Base-by-base conservation (phyloP, 2,113 vertebrate genomes). In the Rattus rattus region DNA sequence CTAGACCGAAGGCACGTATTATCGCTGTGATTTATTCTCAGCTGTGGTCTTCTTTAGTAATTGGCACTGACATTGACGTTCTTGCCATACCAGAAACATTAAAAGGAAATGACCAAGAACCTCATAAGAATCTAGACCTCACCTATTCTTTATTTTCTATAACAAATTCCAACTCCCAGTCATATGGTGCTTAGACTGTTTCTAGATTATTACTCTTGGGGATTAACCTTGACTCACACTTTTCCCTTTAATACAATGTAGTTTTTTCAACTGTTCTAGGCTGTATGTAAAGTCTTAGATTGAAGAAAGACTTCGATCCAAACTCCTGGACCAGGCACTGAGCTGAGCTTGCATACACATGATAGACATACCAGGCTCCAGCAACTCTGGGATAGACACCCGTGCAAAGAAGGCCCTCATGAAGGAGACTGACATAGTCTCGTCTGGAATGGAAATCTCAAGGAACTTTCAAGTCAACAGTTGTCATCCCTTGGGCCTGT, bases 391-490 rank as follows among this genome's bases (percentile, higher is more conserved):
- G 26, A 20, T 7, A 12, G 1, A 77, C 14, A 12, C 36, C 4
- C n/a, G 12, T 39, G 43, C 1, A 7, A 52, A 36, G 26, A 85
- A 0, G 5, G 43, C 1, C 7, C 22, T 93, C 3, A 0, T 17
- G 3, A 65, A 47, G 26, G n/a, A 70, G 22, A 9, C 28, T 30
- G 5, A 26, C 28, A 9, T 26, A 7, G 28, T 28, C 30, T 30
- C 2, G 65, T 20, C 65, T 69, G 9, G 7, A 7, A 1, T 28
- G 2, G 20, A 2, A 13, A 7, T 70, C 39, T 0, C 1, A 36
- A 61, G 56, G 56, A 75, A 72, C 1, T 59, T 67, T 39, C 73
- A 73, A 36, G 30, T 56, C 33, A 33, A 63, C 70, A 30, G 0
- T 33, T 28, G 7, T 43, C 49, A n/a, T 43, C 52, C 80, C 17